These are phyloP conservation scores for Acrocephalus arundinaceus DNA, from an alignment of 2,113 vertebrate genomes.

Conservation along the genomic window DNA sequence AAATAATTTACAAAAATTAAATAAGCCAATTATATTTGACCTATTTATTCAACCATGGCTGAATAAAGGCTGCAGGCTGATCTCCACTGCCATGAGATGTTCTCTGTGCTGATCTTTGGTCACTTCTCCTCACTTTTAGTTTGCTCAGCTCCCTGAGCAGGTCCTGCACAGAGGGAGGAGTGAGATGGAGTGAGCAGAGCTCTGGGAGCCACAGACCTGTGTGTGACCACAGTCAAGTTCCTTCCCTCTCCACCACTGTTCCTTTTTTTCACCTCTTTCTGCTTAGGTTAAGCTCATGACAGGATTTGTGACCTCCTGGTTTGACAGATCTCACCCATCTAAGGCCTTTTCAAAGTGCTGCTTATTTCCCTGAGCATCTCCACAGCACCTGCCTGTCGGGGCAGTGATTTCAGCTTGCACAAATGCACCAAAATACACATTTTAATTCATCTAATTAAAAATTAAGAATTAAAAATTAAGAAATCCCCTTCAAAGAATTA, in stretches of 20 bases:
- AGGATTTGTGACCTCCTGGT: not conserved
- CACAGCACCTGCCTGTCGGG: not conserved
- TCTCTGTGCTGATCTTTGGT: not conserved
- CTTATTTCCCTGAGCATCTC: not conserved
- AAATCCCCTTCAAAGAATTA: not conserved
- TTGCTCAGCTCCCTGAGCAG: not conserved
- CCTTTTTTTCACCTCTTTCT: not conserved
- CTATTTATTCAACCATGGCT: rapidly evolving
- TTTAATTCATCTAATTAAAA: not conserved
- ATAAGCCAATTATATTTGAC: not conserved
- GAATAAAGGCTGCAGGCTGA: not conserved
- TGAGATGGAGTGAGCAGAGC: not conserved
- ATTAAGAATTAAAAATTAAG: not conserved
- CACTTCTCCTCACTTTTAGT: not conserved
- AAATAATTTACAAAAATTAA: not conserved
- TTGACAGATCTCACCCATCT: not conserved
- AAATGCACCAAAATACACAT: not conserved
- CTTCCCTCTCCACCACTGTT: not conserved
- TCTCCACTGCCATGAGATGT: rapidly evolving
- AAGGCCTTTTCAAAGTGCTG: not conserved
- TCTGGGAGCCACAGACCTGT: not conserved
- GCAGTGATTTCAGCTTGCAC: not conserved
- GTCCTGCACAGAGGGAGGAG: not conserved
- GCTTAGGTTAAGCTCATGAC: not conserved
- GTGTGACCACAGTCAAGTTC: not conserved